Evolutionary conservation across 1,140 invertebrate genomes (phyloP).

Genomic region (Papilio dardanus): DNA sequence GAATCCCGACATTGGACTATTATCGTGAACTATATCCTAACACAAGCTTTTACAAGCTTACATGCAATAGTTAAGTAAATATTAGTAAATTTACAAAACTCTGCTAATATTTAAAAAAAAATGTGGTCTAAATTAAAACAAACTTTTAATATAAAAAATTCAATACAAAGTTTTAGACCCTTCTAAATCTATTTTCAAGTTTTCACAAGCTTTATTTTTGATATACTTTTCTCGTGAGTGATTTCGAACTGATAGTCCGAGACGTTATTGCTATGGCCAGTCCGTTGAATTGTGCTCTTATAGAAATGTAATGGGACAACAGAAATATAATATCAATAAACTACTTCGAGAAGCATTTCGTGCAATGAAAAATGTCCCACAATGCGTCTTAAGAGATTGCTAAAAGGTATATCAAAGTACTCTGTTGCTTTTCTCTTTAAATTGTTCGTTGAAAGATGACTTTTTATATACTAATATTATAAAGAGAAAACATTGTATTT

Average conservation of each 20-base stretch:
- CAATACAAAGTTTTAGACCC: neutral
- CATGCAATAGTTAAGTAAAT: no score
- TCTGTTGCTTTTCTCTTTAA: no score
- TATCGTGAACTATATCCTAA: no score
- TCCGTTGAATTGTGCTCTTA: conserved; percentile 21
- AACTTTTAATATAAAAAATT: neutral
- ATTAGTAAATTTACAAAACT: no score
- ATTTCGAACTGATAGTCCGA: neutral
- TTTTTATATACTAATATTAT: no score
- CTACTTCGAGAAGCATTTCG: neutral
- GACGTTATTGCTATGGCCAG: conserved; percentile 22
- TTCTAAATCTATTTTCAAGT: neutral
- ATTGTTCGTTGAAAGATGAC: no score
- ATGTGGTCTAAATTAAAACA: no score
- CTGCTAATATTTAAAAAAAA: no score
- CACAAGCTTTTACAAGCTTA: no score
- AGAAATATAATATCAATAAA: conserved; percentile 9
- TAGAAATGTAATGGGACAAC: conserved; percentile 27
- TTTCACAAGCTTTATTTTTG: conserved; percentile 2
- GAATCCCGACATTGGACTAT: no score
- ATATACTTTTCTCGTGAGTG: conserved; percentile 21
- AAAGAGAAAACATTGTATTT: no score
- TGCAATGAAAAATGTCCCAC: neutral
- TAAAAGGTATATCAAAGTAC: neutral
- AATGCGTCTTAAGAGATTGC: neutral